phyloP scores from a whole-genome alignment of 1,140 invertebrate species.

The Panagrolaimus sp. region DNA sequence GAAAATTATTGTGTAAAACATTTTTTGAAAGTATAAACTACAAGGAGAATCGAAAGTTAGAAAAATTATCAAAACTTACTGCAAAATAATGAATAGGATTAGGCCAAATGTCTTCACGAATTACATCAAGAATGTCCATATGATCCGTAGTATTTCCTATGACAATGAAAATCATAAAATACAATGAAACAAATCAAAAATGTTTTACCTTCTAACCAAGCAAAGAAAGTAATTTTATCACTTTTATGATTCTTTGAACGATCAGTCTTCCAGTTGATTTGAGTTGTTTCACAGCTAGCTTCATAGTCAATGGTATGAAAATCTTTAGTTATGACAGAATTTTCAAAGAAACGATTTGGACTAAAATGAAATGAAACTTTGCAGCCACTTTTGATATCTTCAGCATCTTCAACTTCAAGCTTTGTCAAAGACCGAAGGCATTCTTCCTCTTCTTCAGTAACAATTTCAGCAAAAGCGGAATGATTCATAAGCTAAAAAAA shows the following conservation, averaged over 20 bases:
- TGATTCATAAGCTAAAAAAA: slow-evolving; percentile 5
- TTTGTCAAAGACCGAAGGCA: neutral
- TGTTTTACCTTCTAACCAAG: slow-evolving; percentile 1
- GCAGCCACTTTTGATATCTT: slow-evolving; percentile 9
- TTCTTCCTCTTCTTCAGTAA: neutral
- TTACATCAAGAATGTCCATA: slow-evolving; percentile 1
- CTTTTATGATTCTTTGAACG: neutral
- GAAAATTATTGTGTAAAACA: neutral
- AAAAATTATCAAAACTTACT: neutral
- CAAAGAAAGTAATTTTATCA: neutral
- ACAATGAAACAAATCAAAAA: no score
- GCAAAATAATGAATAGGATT: slow-evolving; percentile 7
- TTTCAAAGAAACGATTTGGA: slow-evolving; percentile 11
- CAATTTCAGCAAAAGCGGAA: neutral
- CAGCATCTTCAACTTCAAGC: neutral
- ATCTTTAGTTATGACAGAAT: neutral
- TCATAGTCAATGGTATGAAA: slow-evolving; percentile 21
- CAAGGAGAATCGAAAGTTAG: neutral
- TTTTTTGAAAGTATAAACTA: neutral
- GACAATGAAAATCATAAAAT: no score
- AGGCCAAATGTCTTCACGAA: slow-evolving; percentile 8
- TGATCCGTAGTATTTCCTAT: neutral
- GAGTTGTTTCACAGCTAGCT: slow-evolving; percentile 59
- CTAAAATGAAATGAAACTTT: neutral
- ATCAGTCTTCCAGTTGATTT: slow-evolving; percentile 59